A percentile compares a stretch with the other conserved stretches of the same genome.
phyloP scores from a whole-genome alignment of 2,888 invertebrate genomes.

The Cryptus viduatorius region DNA sequence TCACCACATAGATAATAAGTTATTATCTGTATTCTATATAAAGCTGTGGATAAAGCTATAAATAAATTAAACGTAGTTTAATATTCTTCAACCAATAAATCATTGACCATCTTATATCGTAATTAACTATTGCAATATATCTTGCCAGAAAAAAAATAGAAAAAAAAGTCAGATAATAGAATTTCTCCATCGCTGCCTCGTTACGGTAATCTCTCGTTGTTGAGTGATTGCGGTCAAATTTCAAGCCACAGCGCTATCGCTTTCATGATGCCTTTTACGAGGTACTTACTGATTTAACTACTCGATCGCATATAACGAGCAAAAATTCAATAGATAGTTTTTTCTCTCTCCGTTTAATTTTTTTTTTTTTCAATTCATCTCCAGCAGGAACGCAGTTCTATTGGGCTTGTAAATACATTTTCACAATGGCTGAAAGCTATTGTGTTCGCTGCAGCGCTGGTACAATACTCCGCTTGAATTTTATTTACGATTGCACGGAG shows the following conservation, averaged over 20 bases:
- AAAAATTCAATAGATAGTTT: slow-evolving; percentile 8
- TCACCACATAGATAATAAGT: no score
- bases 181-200: no score
- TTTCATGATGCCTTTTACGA: neutral
- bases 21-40: no score
- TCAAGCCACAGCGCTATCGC: neutral
- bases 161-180: no score
- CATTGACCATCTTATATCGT: no score
- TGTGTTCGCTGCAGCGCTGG: neutral
- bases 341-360: neutral
- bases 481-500: slow-evolving; percentile 10
- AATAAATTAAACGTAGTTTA: no score
- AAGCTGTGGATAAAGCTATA: no score
- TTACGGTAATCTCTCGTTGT: no score
- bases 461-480: slow-evolving; percentile 10
- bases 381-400: neutral
- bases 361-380: slow-evolving; percentile 24
- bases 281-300: neutral
- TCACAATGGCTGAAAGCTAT: slow-evolving; percentile 22
- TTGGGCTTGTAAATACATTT: slow-evolving; percentile 8
- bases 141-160: no score
- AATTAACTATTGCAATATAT: no score
- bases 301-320: neutral
- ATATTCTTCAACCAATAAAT: no score
- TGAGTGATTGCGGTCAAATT: no score